Evolutionary conservation across 2,113 vertebrate genomes (phyloP).

Genomic region (Phrynosoma blainvillii): DNA sequence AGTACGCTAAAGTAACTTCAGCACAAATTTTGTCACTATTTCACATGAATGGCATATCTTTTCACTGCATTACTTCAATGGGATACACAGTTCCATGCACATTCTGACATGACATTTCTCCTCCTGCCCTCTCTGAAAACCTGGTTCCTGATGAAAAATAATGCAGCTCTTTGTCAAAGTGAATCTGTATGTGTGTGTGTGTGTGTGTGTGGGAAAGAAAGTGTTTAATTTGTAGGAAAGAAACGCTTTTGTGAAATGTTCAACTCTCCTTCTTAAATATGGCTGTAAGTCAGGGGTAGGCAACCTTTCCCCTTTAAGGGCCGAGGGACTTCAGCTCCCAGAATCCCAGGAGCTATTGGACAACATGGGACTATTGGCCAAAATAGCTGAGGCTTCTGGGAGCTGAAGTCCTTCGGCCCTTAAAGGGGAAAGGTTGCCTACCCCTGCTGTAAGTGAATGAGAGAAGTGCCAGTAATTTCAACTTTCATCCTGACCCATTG

Average conservation of each 20-base stretch:
- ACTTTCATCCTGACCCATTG: background rate
- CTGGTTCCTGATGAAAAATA: background rate
- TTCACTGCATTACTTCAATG: background rate
- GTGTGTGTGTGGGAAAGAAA: background rate
- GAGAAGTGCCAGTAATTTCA: background rate
- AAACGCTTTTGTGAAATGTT: background rate
- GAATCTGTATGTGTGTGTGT: too few relatives aligned
- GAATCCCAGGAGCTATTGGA: too few relatives aligned
- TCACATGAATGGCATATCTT: background rate
- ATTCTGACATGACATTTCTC: too few relatives aligned
- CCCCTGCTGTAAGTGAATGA: background rate
- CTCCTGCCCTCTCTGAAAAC: background rate
- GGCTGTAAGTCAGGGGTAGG: too few relatives aligned
- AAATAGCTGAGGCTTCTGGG: too few relatives aligned
- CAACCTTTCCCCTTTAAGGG: too few relatives aligned
- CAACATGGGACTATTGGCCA: too few relatives aligned
- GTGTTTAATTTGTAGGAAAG: background rate
- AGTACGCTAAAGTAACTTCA: too few relatives aligned
- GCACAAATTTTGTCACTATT: too few relatives aligned
- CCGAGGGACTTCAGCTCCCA: too few relatives aligned
- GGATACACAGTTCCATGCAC: background rate
- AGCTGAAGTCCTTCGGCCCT: too few relatives aligned
- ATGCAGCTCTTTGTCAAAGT: background rate
- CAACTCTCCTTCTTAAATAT: background rate
- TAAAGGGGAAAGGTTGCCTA: too few relatives aligned